Conservation (phyloP, 1,140 invertebrate species). For the Hyposmocoma kahamanoa region DNA sequence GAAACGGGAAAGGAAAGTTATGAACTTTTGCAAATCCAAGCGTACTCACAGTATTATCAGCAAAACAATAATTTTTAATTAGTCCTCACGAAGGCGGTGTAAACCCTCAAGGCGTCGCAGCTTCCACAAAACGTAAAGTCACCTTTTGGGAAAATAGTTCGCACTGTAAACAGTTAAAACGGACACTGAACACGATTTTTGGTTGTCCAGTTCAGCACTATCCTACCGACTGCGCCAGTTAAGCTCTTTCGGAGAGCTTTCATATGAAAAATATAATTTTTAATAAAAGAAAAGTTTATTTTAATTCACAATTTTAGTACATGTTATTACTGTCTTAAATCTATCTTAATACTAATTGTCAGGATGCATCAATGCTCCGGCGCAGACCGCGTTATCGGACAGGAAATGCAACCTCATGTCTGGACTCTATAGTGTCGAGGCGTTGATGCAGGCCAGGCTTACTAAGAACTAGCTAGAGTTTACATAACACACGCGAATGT, state of each 20-base stretch:
- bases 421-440: no score
- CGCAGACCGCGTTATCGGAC: no score
- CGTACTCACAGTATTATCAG: constrained; percentile 1
- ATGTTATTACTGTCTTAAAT: no score
- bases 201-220: not conserved
- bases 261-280: not conserved
- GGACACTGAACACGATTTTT: not conserved
- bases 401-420: no score
- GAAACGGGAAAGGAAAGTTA: not conserved
- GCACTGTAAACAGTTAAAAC: not conserved
- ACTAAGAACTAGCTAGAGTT: no score
- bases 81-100: not conserved
- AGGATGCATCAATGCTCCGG: no score
- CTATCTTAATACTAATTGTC: no score
- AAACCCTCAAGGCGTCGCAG: not conserved
- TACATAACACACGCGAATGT: no score
- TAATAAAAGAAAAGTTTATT: not conserved
- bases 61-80: not conserved
- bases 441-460: no score
- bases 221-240: not conserved
- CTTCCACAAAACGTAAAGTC: not conserved
- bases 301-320: no score
- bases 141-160: not conserved
- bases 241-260: not conserved
- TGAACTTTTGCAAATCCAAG: not conserved